phyloP scores from a whole-genome alignment of 2,113 vertebrate genomes.

The Miniopterus natalensis region DNA sequence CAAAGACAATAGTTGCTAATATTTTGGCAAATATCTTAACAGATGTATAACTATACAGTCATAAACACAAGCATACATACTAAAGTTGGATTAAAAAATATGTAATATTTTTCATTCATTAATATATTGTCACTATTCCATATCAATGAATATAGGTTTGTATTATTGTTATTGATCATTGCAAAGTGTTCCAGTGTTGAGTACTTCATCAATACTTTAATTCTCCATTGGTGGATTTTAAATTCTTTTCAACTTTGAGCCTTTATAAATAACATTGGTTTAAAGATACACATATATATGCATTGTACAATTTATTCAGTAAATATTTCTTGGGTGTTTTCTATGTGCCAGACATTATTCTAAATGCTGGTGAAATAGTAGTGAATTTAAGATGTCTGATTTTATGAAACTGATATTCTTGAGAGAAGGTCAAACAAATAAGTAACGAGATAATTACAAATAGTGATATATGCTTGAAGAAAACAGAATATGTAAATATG shows the following conservation, averaged over 20 bases:
- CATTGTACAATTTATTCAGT: not conserved
- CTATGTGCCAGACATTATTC: not conserved
- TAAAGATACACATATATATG: not conserved
- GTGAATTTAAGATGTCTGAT: not conserved
- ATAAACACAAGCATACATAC: not conserved
- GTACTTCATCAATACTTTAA: not conserved
- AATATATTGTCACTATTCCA: not conserved
- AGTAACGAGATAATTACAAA: not conserved
- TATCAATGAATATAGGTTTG: conserved; percentile 45
- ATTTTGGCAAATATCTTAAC: not conserved
- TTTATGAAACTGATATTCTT: not conserved
- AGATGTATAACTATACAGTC: not conserved
- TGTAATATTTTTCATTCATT: not conserved
- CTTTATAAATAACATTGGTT: conserved; percentile 4
- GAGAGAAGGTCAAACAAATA: not conserved
- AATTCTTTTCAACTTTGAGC: conserved; percentile 21
- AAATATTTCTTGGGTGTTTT: not conserved
- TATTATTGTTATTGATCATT: not conserved
- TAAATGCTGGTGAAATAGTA: not conserved
- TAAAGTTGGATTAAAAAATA: conserved; percentile 47
- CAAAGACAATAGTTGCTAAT: not conserved
- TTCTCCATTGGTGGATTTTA: not conserved
- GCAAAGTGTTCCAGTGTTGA: not conserved
- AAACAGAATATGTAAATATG: not conserved
- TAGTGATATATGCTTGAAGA: not conserved